Percentiles rank a stretch among this genome's conserved stretches.
Evolutionary conservation across 2,113 vertebrate genomes (phyloP).

Genomic region (Solenodon paradoxus): DNA sequence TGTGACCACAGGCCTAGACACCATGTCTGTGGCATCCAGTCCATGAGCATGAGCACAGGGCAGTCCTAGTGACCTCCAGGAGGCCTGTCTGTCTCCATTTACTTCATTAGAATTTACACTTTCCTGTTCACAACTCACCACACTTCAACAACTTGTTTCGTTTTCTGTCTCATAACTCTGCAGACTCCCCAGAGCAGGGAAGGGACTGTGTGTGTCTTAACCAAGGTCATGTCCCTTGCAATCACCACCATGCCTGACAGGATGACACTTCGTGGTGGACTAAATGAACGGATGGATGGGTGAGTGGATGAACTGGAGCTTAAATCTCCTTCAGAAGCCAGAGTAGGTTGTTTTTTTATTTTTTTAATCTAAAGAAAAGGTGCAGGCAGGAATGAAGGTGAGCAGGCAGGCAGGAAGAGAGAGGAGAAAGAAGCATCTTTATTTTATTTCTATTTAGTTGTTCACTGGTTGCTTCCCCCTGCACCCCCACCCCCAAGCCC

Average conservation of each 20-base stretch:
- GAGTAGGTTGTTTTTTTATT: too few relatives aligned
- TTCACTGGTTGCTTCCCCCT: too few relatives aligned
- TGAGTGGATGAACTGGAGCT: fast-evolving
- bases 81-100: neutral
- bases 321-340: neutral
- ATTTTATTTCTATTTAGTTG: too few relatives aligned
- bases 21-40: neutral
- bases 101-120: fast-evolving
- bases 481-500: too few relatives aligned
- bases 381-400: too few relatives aligned
- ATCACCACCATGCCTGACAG: neutral
- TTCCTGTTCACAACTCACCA: too few relatives aligned
- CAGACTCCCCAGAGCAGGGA: fast-evolving
- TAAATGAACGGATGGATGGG: neutral
- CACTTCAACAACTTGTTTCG: neutral
- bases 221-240: neutral
- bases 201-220: neutral
- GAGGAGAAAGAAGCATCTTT: too few relatives aligned
- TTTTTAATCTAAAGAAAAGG: too few relatives aligned
- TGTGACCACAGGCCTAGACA: neutral
- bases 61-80: fast-evolving
- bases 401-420: too few relatives aligned
- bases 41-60: neutral
- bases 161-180: neutral
- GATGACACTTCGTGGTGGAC: neutral